phyloP scores from a whole-genome alignment of 2,888 invertebrate genomes.

The Heliconius ismenius region DNA sequence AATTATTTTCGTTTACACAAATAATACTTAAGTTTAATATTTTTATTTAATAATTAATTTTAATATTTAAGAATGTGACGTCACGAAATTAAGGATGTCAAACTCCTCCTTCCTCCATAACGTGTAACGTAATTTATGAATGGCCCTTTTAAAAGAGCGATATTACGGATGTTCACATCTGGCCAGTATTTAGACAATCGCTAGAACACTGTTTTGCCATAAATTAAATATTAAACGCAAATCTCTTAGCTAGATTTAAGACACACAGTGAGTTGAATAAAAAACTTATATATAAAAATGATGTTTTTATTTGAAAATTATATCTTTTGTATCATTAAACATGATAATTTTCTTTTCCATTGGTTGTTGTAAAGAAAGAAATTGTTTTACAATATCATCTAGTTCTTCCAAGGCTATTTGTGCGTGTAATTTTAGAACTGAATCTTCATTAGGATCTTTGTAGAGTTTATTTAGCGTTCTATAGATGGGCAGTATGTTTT shows the following conservation, averaged over 20 bases:
- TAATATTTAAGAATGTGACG: no score
- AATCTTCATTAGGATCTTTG: constrained; percentile 84
- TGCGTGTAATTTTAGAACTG: constrained; percentile 86
- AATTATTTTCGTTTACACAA: not conserved
- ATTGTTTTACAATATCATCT: constrained; percentile 84
- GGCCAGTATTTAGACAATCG: constrained; percentile 46
- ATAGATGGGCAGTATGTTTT: constrained; percentile 86
- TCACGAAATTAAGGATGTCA: no score
- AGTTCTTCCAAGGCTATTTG: constrained; percentile 90
- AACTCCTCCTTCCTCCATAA: not conserved
- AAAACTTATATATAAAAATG: constrained; percentile 32
- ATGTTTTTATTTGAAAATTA: constrained; percentile 57
- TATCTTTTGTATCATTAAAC: constrained; percentile 51
- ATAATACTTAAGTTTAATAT: no score
- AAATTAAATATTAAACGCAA: constrained; percentile 26
- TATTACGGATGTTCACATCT: constrained; percentile 39
- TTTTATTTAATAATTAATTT: no score
- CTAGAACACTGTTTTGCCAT: constrained; percentile 39
- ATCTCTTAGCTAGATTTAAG: constrained; percentile 24
- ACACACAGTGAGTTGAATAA: constrained; percentile 43
- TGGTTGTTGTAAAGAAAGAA: constrained; percentile 81
- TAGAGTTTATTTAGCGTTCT: constrained; percentile 85
- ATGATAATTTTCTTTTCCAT: constrained; percentile 82
- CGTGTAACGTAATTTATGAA: not conserved
- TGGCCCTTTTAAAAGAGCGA: constrained; percentile 6